Evolutionary conservation across 2,888 invertebrate genomes (phyloP), one percentile per base, ranked within the genome.

Genomic region (Mesoligia furuncula): DNA sequence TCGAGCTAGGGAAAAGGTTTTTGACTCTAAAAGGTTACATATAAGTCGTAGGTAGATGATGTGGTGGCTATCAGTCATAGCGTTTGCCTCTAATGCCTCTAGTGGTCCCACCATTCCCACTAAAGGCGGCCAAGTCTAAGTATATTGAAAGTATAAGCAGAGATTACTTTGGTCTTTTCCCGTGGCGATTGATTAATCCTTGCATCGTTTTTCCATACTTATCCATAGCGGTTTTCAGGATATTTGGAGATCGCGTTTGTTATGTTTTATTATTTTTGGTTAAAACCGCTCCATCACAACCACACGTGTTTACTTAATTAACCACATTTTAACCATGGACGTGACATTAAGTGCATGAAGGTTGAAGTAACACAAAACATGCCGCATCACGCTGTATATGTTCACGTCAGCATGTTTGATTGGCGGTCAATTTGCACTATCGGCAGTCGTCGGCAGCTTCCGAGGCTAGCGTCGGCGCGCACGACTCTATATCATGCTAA

Each of bases 401-500:
- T 42, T 61, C 27, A 57, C 74, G 72, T 75, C 81, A 72, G 80
- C 67, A 17, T 39, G 17, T 81, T 51, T 64, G 70, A 81, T 72
- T 73, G 72, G 69, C 57, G 72, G 61, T 66, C 72, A 85, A 69
- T 74, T 80, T 67, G 74, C 85, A 74, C 71, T 61, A 65, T 75
- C 39, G 68, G 54, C 71, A 51, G 45, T n/a, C 27, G 39, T 65
- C 62, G 62, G 64, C 67, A 4, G 42, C 17, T 31, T 27, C 61
- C 86, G 74, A 73, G 65, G 74, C 45, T 75, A 36, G 6, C 51
- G 62, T 15, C 27, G 48, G 24, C 66, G 61, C 36, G 65, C 85
- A 70, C 68, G 77, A 74, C 61, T 67, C 59, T 67, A 59, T 64
- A 39, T 48, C 17, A 72, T 9, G 59, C 51, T 54, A 24, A 13